Base-by-base conservation (phyloP, 1,140 invertebrate species). In the Drosophila rufa region DNA sequence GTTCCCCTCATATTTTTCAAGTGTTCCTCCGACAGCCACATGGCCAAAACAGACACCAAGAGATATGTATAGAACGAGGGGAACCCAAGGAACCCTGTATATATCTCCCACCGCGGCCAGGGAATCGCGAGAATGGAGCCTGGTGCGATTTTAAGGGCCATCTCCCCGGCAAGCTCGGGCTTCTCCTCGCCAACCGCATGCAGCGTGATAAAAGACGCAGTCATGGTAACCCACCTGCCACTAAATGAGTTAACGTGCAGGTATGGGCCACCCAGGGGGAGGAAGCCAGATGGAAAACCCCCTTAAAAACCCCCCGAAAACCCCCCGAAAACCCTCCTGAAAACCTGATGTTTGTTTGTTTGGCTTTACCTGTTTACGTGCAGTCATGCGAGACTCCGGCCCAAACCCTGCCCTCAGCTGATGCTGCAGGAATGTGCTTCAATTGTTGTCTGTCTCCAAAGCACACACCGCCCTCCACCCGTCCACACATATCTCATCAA, bases 221-320 rank as follows among this genome's bases (percentile, higher is more conserved):
- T 71, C 70, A 75, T 87, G 83, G 83, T 43, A 61, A 73, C 79
- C 59, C 46, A 78, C 45, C 71, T 75, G 80, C 62, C 69, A 64
- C 59, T 81, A 81, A 84, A 84, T 84, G 82, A 85, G 82, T 85
- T 84, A 80, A 69, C 82, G 78, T 81, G 78, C 64, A 59, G 66
- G 58, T 57, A 76, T 67, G 57, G 67, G 66, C 48, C 45, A 11
- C 55, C 47, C 47, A 14, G 14, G 14, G 14, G 5, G 33, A 8
- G 40, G 40, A 42, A 42, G 40, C 40, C 40, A 42, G 40, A n/a
- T 42, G 40, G 40, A 42, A 42, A 3, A 36, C n/a, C n/a, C n/a
- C 73, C 47, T n/a, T 15, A 40, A 30, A 75, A 51, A 36, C 46
- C 50, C 43, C 46, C 46, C 6, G 33, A 30, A 75, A 51, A 36